Evolutionary conservation across 2,888 invertebrate species (phyloP).

Genomic region (Cephus pulcher): DNA sequence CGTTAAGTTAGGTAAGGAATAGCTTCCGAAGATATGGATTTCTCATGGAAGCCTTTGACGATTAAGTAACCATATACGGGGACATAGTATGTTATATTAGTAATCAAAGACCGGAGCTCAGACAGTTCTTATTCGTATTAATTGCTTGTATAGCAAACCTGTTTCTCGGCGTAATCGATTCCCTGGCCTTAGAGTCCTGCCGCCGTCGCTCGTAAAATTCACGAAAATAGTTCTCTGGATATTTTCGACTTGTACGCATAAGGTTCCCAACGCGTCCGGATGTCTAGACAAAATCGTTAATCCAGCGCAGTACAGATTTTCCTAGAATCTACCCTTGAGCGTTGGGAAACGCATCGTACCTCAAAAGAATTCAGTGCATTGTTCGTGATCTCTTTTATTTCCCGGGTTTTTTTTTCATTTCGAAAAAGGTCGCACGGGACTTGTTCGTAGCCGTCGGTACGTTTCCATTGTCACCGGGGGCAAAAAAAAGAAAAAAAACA

Average conservation of each 20-base stretch:
- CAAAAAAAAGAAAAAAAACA: background rate
- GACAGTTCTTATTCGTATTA: background rate
- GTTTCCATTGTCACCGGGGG: background rate
- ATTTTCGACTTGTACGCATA: background rate
- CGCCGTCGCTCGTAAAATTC: background rate
- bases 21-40: conserved; percentile 14
- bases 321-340: conserved; percentile 27
- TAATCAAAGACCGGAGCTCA: background rate
- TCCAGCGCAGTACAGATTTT: conserved; percentile 23
- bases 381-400: conserved; percentile 31
- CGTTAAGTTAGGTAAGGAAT: conserved; percentile 10
- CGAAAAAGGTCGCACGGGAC: background rate
- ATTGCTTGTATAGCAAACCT: background rate
- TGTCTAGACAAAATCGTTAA: conserved; percentile 4
- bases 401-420: background rate
- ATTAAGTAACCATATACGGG: conserved; percentile 17
- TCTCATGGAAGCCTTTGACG: conserved; percentile 28
- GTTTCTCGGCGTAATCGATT: background rate
- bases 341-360: conserved; percentile 20
- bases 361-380: conserved; percentile 3
- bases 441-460: background rate
- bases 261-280: conserved; percentile 10
- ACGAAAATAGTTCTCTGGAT: background rate
- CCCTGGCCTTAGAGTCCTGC: background rate
- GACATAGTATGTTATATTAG: conserved; percentile 3